A percentile compares a stretch with the other conserved stretches of the same genome.
phyloP scores from a whole-genome alignment of 2,888 invertebrate species.

The Rhaphigaster nebulosa region DNA sequence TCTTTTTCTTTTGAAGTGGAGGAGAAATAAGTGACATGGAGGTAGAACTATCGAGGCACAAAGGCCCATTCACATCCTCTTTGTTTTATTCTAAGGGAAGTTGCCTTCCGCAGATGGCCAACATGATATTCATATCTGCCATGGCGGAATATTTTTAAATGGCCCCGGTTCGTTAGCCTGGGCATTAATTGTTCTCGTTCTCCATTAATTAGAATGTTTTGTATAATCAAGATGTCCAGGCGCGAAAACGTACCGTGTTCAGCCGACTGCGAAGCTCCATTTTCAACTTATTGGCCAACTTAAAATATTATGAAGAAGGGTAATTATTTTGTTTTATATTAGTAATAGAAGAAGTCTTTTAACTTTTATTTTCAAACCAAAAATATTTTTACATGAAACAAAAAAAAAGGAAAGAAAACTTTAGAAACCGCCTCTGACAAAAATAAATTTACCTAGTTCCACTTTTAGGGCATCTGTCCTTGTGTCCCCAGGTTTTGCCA shows the following conservation, averaged over 20 bases:
- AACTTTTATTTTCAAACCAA: too few relatives aligned
- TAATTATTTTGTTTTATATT: too few relatives aligned
- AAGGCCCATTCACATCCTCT: slow-evolving; percentile 29
- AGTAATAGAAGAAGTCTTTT: too few relatives aligned
- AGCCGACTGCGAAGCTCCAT: neutral
- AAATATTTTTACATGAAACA: too few relatives aligned
- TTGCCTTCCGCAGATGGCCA: slow-evolving; percentile 25
- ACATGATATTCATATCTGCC: neutral
- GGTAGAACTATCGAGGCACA: neutral
- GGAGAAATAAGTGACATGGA: neutral
- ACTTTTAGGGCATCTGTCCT: too few relatives aligned
- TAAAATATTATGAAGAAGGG: neutral
- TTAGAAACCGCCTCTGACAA: too few relatives aligned
- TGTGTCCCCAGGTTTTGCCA: too few relatives aligned
- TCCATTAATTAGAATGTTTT: neutral
- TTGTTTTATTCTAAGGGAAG: slow-evolving; percentile 10
- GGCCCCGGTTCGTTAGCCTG: neutral
- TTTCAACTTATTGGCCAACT: neutral
- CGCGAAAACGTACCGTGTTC: neutral
- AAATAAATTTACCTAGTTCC: too few relatives aligned
- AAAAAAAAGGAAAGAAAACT: too few relatives aligned
- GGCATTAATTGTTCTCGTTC: neutral
- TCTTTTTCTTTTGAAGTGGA: neutral
- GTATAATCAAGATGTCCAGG: neutral
- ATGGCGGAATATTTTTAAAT: neutral